Base-by-base conservation (phyloP, 2,888 invertebrate species). In the Pecten maximus region DNA sequence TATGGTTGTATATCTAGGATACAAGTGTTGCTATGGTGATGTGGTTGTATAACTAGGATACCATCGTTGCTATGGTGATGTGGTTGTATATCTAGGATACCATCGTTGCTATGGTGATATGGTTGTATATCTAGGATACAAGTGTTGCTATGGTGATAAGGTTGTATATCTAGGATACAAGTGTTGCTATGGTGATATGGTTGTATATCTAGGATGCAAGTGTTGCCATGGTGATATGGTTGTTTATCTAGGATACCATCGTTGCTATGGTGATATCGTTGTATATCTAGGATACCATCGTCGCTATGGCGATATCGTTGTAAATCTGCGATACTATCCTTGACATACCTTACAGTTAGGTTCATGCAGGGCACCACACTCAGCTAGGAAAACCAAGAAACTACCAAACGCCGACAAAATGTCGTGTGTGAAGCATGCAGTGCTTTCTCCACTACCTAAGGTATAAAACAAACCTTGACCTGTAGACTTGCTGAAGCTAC, bases 401-500 rank as follows among this genome's bases (percentile, higher is more conserved):
- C 54, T 54, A 54, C n/a, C 12, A 60, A 60, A 19, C 23, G 6
- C 74, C 28, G 15, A 74, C 74, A 74, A 35, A 74, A 74, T 15
- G 44, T 44, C 44, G 12, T 44, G 89, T 86, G 89, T 86, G n/a
- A 40, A 50, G 50, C 60, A 60, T 74, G 74, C 60, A 60, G 60
- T 60, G 60, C 74, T 74, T 12, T 28, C 74, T 74, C 74, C 74
- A 74, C 74, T 74, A 74, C 74, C 35, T 28, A 74, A 15, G 74
- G 2, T 74, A 74, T 74, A 74, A 86, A 40, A 91, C 93, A 92
- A 86, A 96, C 96, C 94, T 95, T 96, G 54, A 95, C 95, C 92
- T 96, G 96, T 2, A 97, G 94, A 94, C 96, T 97, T 89, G 97
- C 96, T 88, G 94, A 94, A 87, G 95, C 95, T 15, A 97, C 95